A percentile compares a stretch with the other conserved stretches of the same genome.
Conservation (phyloP, 2,113 vertebrate genomes). For the Aptenodytes forsteri region DNA sequence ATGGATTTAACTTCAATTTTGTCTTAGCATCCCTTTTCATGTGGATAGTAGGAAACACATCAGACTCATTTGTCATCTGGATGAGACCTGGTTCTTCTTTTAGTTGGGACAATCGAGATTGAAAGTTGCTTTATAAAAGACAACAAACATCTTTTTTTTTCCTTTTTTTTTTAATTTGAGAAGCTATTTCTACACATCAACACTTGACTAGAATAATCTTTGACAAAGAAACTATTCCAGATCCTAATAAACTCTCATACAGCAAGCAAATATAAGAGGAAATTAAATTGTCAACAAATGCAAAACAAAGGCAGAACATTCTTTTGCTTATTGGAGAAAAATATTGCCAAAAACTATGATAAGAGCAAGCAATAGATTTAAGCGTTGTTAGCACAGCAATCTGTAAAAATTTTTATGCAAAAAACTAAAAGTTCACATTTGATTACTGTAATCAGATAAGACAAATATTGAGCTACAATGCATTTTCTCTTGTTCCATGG, state of each 20-base stretch:
- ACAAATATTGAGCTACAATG: neutral
- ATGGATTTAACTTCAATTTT: neutral
- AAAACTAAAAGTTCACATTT: neutral
- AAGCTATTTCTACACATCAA: neutral
- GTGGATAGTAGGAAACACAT: neutral
- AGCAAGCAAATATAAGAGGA: neutral
- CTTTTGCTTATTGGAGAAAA: neutral
- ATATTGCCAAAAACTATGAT: neutral
- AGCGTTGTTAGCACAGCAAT: neutral
- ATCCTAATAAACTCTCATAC: slow-evolving; percentile 25
- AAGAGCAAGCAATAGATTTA: neutral
- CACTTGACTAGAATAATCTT: slow-evolving; percentile 19
- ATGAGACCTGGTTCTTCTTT: neutral
- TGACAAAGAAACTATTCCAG: slow-evolving; percentile 18
- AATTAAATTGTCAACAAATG: neutral
- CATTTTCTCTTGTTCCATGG: neutral
- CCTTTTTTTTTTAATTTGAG: neutral
- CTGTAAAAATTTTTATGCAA: neutral
- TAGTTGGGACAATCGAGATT: neutral
- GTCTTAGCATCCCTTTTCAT: neutral
- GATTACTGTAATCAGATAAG: neutral
- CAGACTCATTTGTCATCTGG: neutral
- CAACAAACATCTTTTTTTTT: neutral
- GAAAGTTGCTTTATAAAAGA: neutral
- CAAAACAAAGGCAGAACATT: neutral